Evolutionary conservation across 2,888 invertebrate species (phyloP).

Genomic region (Lomographa bimaculata): DNA sequence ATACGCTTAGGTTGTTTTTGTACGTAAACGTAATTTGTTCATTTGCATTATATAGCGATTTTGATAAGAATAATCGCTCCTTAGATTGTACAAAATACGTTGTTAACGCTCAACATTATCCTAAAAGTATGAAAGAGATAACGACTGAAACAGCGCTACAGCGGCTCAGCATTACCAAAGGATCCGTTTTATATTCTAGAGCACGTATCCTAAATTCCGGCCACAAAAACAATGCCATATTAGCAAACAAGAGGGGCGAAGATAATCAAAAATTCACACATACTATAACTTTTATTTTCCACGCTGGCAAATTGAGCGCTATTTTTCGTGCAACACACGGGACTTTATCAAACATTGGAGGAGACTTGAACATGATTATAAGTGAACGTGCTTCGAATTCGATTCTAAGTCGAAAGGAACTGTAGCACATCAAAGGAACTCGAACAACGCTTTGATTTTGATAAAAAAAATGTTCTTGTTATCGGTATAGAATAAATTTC

Average conservation of each 20-base stretch:
- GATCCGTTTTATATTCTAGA: conserved; percentile 28
- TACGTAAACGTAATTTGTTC: no score
- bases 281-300: conserved; percentile 48
- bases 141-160: conserved; percentile 18
- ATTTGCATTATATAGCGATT: no score
- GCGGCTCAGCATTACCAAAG: conserved; percentile 20
- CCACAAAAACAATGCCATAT: conserved; percentile 35
- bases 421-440: conserved; percentile 72
- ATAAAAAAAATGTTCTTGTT: conserved; percentile 72
- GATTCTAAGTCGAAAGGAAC: conserved; percentile 56
- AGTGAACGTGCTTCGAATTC: conserved; percentile 75
- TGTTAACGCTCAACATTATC: conserved; percentile 18
- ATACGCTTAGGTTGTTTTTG: no score
- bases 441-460: conserved; percentile 71
- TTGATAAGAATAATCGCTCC: conserved; percentile 5
- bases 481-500: conserved; percentile 59
- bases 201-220: conserved; percentile 29
- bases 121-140: conserved; percentile 23
- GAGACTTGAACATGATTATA: conserved; percentile 78
- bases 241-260: conserved; percentile 33
- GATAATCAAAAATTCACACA: conserved; percentile 39
- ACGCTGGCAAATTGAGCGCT: conserved; percentile 56
- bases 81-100: conserved; percentile 13
- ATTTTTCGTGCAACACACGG: conserved; percentile 68
- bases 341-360: conserved; percentile 79